These are phyloP conservation scores for Drosophila arawakana DNA, from an alignment of 1,140 invertebrate species.

Conservation along the genomic window DNA sequence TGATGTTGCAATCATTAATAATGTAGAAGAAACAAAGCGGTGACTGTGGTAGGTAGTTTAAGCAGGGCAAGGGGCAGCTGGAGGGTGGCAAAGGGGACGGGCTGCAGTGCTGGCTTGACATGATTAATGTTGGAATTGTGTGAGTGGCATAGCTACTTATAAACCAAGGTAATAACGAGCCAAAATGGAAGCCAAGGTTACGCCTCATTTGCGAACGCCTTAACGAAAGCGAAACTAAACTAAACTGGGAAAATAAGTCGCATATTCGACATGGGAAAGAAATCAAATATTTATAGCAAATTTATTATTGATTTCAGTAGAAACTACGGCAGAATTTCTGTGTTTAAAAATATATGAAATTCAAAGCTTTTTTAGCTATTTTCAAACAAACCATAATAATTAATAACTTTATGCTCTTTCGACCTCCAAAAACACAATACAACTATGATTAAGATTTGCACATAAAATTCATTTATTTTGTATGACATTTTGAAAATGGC, in stretches of 20 bases:
- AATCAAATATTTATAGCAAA: slow-evolving; percentile 4
- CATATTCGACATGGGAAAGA: not conserved
- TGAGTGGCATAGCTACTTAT: slow-evolving; percentile 53
- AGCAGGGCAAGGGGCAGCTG: not conserved
- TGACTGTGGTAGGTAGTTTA: not conserved
- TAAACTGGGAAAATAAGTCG: slow-evolving; percentile 2
- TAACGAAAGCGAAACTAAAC: not conserved
- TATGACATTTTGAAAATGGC: not conserved
- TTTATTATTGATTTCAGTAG: not conserved
- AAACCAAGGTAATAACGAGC: slow-evolving; percentile 45
- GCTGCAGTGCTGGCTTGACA: slow-evolving; percentile 13
- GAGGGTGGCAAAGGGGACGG: not conserved
- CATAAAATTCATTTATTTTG: not conserved
- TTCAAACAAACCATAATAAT: no score
- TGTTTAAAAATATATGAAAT: not conserved
- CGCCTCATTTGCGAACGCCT: not conserved
- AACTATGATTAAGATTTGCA: no score
- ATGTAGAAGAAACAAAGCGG: slow-evolving; percentile 6
- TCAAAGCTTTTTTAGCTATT: no score
- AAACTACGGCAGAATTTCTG: not conserved
- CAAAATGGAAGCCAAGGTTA: slow-evolving; percentile 25
- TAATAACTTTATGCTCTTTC: no score
- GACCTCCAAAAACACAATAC: no score
- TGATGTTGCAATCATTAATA: slow-evolving; percentile 60
- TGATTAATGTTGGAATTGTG: slow-evolving; percentile 58